Percentiles rank a stretch among this genome's conserved stretches.
Conservation (phyloP, 2,113 vertebrate genomes). For the Marmota monax region DNA sequence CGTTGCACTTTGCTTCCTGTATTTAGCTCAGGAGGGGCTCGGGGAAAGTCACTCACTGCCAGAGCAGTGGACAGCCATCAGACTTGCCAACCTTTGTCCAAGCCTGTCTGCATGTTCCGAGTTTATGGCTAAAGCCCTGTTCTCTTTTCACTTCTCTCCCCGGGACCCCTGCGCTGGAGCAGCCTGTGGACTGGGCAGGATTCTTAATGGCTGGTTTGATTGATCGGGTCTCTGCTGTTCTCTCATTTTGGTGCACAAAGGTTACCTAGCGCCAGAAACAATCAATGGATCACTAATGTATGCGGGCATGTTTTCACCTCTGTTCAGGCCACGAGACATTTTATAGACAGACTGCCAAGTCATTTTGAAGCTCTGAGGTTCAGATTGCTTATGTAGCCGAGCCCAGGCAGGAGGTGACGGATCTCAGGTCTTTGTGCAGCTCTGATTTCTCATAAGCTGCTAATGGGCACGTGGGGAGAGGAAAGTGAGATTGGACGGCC, state of each 20-base stretch:
- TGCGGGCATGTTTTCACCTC: not conserved
- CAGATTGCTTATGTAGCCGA: conserved; percentile 36
- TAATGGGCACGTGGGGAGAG: conserved; percentile 55
- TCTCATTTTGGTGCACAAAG: conserved; percentile 54
- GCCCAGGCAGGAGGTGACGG: not conserved
- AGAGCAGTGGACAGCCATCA: not conserved
- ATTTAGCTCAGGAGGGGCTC: not conserved
- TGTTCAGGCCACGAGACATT: not conserved
- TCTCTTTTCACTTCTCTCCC: not conserved
- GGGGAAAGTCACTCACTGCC: not conserved
- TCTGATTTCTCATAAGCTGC: conserved; percentile 55
- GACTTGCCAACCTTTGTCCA: not conserved
- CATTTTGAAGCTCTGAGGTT: conserved; percentile 50
- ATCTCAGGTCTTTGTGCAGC: conserved; percentile 22
- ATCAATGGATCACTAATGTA: conserved; percentile 23
- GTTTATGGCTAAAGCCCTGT: not conserved
- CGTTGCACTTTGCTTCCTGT: not conserved
- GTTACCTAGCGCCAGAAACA: conserved; percentile 22
- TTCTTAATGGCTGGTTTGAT: conserved; percentile 53
- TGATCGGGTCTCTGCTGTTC: not conserved
- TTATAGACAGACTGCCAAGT: conserved; percentile 67
- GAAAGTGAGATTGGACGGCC: not conserved
- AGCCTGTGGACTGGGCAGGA: not conserved
- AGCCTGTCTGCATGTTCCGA: accelerated
- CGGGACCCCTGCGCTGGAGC: not conserved